These are phyloP conservation scores for Melanostoma scalare DNA, from an alignment of 2,888 invertebrate genomes.

Conservation along the genomic window DNA sequence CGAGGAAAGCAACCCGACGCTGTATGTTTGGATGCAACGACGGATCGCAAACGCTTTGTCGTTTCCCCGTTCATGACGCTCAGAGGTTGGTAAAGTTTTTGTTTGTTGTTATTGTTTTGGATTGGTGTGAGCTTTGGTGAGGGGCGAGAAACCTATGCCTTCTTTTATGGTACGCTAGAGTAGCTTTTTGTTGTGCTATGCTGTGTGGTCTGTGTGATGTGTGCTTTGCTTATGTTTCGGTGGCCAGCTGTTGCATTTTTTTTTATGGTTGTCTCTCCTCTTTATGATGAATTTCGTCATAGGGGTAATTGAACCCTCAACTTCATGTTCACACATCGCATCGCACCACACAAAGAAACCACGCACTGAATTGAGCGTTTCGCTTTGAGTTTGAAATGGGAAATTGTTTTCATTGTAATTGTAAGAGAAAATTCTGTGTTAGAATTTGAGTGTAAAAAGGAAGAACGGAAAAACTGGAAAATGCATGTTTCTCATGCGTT, in stretches of 20 bases:
- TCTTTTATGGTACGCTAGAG: too few relatives aligned
- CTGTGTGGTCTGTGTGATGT: too few relatives aligned
- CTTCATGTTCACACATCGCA: not conserved
- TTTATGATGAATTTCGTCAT: not conserved
- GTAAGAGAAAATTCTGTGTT: not conserved
- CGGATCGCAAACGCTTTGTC: conserved; percentile 76
- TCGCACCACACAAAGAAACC: too few relatives aligned
- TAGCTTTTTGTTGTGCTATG: too few relatives aligned
- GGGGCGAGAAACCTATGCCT: not conserved
- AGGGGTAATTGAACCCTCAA: conserved; percentile 61
- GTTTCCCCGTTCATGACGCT: conserved; percentile 77
- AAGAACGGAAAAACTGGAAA: too few relatives aligned
- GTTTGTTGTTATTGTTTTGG: not conserved
- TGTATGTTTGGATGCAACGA: conserved; percentile 77
- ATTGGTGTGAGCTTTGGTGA: not conserved
- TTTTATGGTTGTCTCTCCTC: not conserved
- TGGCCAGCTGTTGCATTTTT: conserved; percentile 37
- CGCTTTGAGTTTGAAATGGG: too few relatives aligned
- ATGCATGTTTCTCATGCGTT: too few relatives aligned
- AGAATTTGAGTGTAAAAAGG: too few relatives aligned
- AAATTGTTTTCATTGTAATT: too few relatives aligned
- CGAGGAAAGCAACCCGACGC: conserved; percentile 71
- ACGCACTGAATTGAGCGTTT: conserved; percentile 1
- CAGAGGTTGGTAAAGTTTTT: conserved; percentile 75
- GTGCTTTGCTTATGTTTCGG: too few relatives aligned